phyloP scores from a whole-genome alignment of 2,888 invertebrate genomes.

The Phaonia tiefii region DNA sequence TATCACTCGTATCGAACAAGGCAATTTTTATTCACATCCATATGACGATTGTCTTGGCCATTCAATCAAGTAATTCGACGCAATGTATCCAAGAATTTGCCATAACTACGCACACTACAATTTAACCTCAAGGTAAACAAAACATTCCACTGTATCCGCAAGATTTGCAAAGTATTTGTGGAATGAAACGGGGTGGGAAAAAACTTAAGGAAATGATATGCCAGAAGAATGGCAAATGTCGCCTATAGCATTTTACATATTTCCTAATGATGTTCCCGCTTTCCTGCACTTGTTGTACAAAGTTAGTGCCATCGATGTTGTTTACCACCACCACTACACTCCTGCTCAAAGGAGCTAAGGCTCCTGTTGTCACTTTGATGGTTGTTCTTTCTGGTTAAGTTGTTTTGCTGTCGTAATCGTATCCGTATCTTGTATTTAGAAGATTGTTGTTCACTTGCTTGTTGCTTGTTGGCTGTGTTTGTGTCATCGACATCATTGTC shows the following conservation, averaged over 20 bases:
- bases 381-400: background rate
- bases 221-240: conserved; percentile 37
- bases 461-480: conserved; percentile 44
- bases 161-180: conserved; percentile 18
- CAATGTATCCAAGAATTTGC: too few relatives aligned
- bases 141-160: background rate
- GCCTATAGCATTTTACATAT: conserved; percentile 1
- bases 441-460: conserved; percentile 48
- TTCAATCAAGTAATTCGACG: too few relatives aligned
- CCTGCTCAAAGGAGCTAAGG: background rate
- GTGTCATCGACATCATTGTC: conserved; percentile 55
- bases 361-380: conserved; percentile 5
- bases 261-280: conserved; percentile 34
- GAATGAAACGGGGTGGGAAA: conserved; percentile 6
- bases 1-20: too few relatives aligned
- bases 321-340: too few relatives aligned
- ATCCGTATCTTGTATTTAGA: background rate
- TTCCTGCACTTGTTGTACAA: background rate
- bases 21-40: too few relatives aligned
- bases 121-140: too few relatives aligned
- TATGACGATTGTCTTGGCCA: too few relatives aligned
- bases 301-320: background rate
- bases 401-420: conserved; percentile 2
- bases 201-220: conserved; percentile 29
- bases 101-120: too few relatives aligned